Base-by-base conservation (phyloP, 2,113 vertebrate genomes). In the Ramphastos sulfuratus region DNA sequence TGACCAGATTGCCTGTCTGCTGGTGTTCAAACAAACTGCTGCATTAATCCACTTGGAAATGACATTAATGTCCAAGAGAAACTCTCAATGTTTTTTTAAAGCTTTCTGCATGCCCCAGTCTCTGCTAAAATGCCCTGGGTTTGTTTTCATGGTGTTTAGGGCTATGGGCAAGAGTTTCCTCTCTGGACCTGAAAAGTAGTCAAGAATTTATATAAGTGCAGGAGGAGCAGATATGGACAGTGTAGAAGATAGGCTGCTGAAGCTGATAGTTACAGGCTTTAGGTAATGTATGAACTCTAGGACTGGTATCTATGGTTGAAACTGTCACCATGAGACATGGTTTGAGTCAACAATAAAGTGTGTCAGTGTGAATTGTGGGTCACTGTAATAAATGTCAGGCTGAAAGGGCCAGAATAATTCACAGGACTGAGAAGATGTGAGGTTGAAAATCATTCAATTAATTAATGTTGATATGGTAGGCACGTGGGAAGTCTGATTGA, bases 341-440 rank as follows among this genome's bases (percentile, higher is more conserved):
- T 44, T 63, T 60, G 74, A 76, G 37, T 31, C 42, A 56, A 42
- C 76, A 82, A 89, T 27, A 56, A 72, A 93, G 55, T 52, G 28
- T 85, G 46, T 77, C 78, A 82, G 35, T 44, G 52, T 66, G 71
- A 92, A 85, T 16, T 91, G 78, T 56, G 67, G 66, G 78, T 64
- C 71, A 59, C 78, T 70, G 56, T 85, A 93, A 93, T 94, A 94
- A 92, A 92, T 48, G 60, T 82, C 63, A 82, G 71, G 25, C 71
- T 85, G 69, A 91, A 96, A 92, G 60, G 60, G 60, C 18, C 84
- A 67, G 82, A 87, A 87, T 89, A 91, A 91, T 94, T 94, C 48
- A 87, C 44, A 37, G 69, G 60, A 82, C 48, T n/a, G 64, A 54
- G 82, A 82, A 82, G 75, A 91, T 73, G 82, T 4, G 70, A 75